phyloP scores from a whole-genome alignment of 2,888 invertebrate genomes.

The Nomada ruficornis region DNA sequence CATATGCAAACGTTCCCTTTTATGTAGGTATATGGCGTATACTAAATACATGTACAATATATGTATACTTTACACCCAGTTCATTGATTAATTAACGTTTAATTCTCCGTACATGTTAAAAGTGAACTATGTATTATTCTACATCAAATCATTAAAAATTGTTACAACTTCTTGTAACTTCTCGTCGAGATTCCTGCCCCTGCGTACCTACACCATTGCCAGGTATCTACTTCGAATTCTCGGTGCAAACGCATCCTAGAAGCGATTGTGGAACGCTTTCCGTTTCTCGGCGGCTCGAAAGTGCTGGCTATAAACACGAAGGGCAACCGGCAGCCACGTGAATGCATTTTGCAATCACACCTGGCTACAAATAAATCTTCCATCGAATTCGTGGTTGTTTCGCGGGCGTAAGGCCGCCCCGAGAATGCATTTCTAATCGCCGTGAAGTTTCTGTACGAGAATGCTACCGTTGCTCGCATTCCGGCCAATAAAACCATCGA shows the following conservation, averaged over 20 bases:
- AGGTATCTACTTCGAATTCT: constrained; percentile 42
- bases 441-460: constrained; percentile 23
- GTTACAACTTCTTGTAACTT: background rate
- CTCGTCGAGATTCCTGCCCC: background rate
- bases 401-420: background rate
- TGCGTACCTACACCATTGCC: constrained; percentile 31
- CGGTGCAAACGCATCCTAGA: constrained; percentile 43
- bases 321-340: constrained; percentile 28
- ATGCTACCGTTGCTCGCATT: background rate
- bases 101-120: background rate
- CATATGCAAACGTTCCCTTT: too few relatives aligned
- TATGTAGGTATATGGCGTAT: too few relatives aligned
- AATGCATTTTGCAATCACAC: constrained; percentile 38
- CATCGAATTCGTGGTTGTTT: constrained; percentile 19
- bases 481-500: background rate
- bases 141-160: too few relatives aligned
- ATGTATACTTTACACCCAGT: too few relatives aligned
- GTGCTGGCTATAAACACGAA: constrained; percentile 53
- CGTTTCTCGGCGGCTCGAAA: constrained; percentile 40
- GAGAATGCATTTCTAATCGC: constrained; percentile 37
- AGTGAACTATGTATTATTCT: too few relatives aligned
- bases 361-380: constrained; percentile 57
- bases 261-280: constrained; percentile 45
- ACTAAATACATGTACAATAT: too few relatives aligned
- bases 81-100: too few relatives aligned